Conservation (phyloP, 2,113 vertebrate species). For the Protobothrops mucrosquamatus region DNA sequence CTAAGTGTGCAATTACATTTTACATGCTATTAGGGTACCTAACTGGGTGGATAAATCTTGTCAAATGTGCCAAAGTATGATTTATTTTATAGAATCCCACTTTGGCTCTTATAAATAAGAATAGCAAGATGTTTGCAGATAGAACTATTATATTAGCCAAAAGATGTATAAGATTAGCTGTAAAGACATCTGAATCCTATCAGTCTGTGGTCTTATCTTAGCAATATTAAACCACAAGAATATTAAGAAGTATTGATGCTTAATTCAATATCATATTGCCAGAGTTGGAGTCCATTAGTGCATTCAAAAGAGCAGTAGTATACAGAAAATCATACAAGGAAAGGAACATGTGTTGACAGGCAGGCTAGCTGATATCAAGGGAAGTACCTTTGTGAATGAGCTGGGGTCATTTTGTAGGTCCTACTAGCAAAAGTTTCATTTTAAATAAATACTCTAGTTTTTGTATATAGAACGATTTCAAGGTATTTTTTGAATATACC, state of each 20-base stretch:
- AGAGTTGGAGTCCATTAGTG: not conserved
- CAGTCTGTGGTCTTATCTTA: not conserved
- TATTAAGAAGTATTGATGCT: not conserved
- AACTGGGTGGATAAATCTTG: constrained; percentile 47
- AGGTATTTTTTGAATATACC: not conserved
- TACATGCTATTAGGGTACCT: constrained; percentile 53
- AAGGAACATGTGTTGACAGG: not conserved
- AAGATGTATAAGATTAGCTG: not conserved
- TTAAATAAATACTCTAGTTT: not conserved
- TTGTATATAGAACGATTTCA: not conserved
- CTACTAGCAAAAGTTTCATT: not conserved
- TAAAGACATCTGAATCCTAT: not conserved
- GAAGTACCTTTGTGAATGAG: not conserved
- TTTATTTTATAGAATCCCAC: constrained; percentile 42
- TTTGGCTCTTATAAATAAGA: constrained; percentile 33
- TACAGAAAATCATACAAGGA: not conserved
- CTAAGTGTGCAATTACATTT: constrained; percentile 37
- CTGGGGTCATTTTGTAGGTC: not conserved
- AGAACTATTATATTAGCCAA: not conserved
- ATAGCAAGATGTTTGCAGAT: not conserved
- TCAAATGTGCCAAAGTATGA: constrained; percentile 3
- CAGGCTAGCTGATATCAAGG: not conserved
- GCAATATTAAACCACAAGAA: not conserved
- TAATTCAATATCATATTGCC: not conserved
- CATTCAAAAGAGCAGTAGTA: not conserved